Conservation (phyloP, 2,113 vertebrate species). For the Chrysemys picta region DNA sequence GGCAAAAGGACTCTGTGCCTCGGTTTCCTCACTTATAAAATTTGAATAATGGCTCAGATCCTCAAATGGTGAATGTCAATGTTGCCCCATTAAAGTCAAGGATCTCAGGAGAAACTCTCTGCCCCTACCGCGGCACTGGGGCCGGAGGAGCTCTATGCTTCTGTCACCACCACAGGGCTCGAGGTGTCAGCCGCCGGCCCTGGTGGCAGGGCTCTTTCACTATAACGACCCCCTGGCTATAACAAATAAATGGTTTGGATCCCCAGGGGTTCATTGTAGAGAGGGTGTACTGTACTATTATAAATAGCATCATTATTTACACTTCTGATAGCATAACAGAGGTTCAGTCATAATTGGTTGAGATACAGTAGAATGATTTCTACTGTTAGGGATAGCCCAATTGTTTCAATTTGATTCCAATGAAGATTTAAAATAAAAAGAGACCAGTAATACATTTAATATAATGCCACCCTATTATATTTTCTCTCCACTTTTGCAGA, state of each 20-base stretch:
- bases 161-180: background rate
- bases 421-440: background rate
- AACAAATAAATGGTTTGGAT: background rate
- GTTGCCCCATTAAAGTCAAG: background rate
- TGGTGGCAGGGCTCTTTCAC: background rate
- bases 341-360: background rate
- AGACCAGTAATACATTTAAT: background rate
- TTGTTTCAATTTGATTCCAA: background rate
- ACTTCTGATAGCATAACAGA: background rate
- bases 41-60: background rate
- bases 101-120: background rate
- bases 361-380: background rate
- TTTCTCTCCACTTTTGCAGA: background rate
- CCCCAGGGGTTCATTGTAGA: background rate
- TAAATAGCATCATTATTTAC: background rate
- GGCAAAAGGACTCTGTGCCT: fast-evolving
- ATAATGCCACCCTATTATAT: background rate
- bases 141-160: background rate
- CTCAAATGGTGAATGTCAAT: background rate
- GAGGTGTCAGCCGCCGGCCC: background rate
- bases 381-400: background rate
- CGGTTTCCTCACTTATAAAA: background rate
- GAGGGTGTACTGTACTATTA: background rate
- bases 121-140: background rate
- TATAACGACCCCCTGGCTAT: background rate